phyloP scores from a whole-genome alignment of 2,888 invertebrate genomes.

The Heteropelma amictum region DNA sequence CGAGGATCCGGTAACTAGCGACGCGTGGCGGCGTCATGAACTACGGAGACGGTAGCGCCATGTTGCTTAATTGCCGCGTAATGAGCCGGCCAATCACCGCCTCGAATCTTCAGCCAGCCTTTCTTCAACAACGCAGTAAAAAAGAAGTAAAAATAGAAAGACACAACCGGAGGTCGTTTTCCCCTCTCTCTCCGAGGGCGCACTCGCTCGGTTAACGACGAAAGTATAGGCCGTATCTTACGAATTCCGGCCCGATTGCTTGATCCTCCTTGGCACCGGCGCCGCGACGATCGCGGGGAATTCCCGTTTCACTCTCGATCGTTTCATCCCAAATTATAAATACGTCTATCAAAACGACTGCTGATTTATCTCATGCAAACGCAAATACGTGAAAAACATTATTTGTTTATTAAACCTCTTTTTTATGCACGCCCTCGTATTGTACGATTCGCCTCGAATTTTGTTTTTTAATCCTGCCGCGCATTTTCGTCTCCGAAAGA shows the following conservation, averaged over 20 bases:
- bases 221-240: conserved; percentile 16
- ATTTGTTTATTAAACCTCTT: no score
- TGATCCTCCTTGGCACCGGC: conserved; percentile 44
- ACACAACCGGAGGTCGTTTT: conserved; percentile 35
- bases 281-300: conserved; percentile 40
- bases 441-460: no score
- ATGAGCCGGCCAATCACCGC: conserved; percentile 62
- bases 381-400: no score
- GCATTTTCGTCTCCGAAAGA: conserved; percentile 5
- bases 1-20: conserved; percentile 62
- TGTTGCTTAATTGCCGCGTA: conserved; percentile 66
- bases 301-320: conserved; percentile 41
- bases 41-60: conserved; percentile 63
- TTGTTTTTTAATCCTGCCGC: not conserved
- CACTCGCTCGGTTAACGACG: conserved; percentile 13
- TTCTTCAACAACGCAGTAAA: conserved; percentile 12
- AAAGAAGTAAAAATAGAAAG: conserved; percentile 3
- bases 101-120: conserved; percentile 50
- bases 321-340: conserved; percentile 7
- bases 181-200: conserved; percentile 31
- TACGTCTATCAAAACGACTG: not conserved
- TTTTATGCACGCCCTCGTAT: no score
- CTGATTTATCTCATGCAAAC: no score
- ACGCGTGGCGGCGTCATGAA: conserved; percentile 59
- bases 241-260: conserved; percentile 30